Conservation (phyloP, 2,888 invertebrate genomes). For the Noctua janthe region DNA sequence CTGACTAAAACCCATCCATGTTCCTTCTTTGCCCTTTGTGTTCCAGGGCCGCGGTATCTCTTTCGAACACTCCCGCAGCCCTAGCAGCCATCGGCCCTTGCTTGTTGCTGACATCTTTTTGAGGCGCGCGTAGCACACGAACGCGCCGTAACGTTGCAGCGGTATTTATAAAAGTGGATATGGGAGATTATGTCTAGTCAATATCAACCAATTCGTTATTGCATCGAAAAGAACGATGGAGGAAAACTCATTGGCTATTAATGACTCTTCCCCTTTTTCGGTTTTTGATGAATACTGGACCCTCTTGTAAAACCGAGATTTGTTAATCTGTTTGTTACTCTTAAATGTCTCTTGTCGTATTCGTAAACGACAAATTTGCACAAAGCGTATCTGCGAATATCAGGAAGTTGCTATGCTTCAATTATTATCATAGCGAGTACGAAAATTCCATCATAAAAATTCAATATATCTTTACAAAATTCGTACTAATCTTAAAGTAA, state of each 20-base stretch:
- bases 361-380: not conserved
- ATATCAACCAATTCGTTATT: not conserved
- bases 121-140: too few species aligned
- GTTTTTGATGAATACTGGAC: not conserved
- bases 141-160: too few species aligned
- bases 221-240: not conserved
- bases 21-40: too few species aligned
- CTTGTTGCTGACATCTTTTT: too few species aligned
- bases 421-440: not conserved
- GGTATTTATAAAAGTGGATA: not conserved
- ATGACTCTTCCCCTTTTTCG: not conserved
- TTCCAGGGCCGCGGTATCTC: too few species aligned
- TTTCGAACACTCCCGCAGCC: too few species aligned
- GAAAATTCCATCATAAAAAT: not conserved
- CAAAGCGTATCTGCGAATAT: not conserved
- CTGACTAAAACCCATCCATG: too few species aligned
- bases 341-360: not conserved
- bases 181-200: not conserved
- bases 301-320: not conserved
- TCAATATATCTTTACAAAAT: not conserved
- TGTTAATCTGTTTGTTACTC: not conserved
- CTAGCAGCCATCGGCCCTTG: too few species aligned
- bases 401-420: not conserved
- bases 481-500: not conserved
- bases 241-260: not conserved